Evolutionary conservation across 2,888 invertebrate genomes (phyloP).

Genomic region (Mamestra brassicae): DNA sequence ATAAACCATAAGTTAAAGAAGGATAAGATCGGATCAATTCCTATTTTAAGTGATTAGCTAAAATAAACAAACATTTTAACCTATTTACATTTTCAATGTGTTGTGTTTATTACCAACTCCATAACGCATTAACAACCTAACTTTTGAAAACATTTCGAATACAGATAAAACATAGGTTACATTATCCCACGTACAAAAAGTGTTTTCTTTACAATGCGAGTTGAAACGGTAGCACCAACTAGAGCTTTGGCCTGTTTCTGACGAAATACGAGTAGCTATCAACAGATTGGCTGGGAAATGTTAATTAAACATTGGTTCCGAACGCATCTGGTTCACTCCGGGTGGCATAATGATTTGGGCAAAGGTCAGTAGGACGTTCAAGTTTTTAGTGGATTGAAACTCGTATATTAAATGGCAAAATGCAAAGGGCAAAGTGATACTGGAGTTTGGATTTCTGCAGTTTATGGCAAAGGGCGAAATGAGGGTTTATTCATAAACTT

Average conservation of each 20-base stretch:
- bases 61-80: too few species aligned
- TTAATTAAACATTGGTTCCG: slow-evolving; percentile 48
- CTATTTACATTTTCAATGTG: too few species aligned
- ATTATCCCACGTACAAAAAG: background rate
- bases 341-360: slow-evolving; percentile 13
- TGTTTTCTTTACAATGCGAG: background rate
- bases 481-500: background rate
- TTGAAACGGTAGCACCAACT: background rate
- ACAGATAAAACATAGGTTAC: background rate
- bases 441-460: background rate
- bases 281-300: slow-evolving; percentile 5
- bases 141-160: background rate
- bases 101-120: too few species aligned
- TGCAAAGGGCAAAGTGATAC: slow-evolving; percentile 14
- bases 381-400: slow-evolving; percentile 34
- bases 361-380: slow-evolving; percentile 32
- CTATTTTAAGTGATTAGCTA: too few species aligned
- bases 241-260: background rate
- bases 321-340: slow-evolving; percentile 16
- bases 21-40: too few species aligned
- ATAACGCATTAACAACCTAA: too few species aligned
- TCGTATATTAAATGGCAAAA: slow-evolving; percentile 5
- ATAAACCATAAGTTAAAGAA: too few species aligned
- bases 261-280: slow-evolving; percentile 10
- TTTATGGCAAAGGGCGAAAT: background rate